phyloP scores from a whole-genome alignment of 2,797 vertebrate species.

The Argya squamiceps region DNA sequence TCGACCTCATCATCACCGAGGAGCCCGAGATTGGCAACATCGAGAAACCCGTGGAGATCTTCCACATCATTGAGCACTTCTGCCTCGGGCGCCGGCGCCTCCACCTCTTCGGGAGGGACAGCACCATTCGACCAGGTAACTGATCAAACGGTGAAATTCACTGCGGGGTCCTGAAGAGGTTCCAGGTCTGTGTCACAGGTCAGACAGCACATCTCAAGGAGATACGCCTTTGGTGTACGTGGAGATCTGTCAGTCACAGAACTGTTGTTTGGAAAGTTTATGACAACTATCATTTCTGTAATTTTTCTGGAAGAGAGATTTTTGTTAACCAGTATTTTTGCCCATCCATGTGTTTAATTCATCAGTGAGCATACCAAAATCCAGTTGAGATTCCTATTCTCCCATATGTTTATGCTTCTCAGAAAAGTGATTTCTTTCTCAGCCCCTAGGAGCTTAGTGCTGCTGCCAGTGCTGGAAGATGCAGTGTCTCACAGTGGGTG shows the following conservation, averaged over 20 bases:
- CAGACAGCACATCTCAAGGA: not conserved
- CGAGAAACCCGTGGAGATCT: constrained; percentile 98
- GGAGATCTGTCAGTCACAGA: not conserved
- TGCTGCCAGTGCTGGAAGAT: not conserved
- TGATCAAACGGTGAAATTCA: not conserved
- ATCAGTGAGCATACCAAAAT: not conserved
- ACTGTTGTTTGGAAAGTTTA: not conserved
- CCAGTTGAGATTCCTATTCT: not conserved
- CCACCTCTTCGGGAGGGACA: constrained; percentile 95
- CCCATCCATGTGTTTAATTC: not conserved
- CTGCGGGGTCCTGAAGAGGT: not conserved
- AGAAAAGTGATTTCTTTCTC: not conserved
- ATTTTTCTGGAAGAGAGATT: not conserved
- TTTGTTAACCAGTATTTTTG: not conserved
- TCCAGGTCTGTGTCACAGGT: not conserved
- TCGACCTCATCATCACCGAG: constrained; percentile 97
- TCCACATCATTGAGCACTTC: constrained; percentile 98
- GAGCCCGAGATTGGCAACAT: constrained; percentile 97
- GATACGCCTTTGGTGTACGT: not conserved
- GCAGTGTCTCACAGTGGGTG: not conserved
- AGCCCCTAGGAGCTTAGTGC: not conserved
- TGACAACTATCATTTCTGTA: not conserved
- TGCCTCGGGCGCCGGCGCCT: constrained; percentile 92
- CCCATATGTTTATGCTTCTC: not conserved
- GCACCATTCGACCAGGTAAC: constrained; percentile 93